Evolutionary conservation across 2,888 invertebrate genomes (phyloP).

Genomic region (Aphidoletes aphidimyza): DNA sequence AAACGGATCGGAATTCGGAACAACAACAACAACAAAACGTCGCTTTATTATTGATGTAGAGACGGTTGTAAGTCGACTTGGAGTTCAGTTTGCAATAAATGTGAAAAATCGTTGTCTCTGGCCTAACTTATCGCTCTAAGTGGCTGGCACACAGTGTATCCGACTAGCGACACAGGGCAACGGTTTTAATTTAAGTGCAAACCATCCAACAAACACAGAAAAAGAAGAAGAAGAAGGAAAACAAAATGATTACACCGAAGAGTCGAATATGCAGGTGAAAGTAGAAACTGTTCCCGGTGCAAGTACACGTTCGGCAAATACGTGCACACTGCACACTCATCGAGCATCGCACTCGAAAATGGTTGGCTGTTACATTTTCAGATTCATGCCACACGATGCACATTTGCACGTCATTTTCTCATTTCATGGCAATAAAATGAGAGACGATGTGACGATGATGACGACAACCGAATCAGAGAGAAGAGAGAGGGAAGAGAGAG

Average conservation of each 20-base stretch:
- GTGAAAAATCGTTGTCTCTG: too few relatives aligned
- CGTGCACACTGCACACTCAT: not conserved
- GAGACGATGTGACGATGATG: not conserved
- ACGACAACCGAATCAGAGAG: not conserved
- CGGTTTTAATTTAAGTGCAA: conserved; percentile 35
- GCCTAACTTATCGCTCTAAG: too few relatives aligned
- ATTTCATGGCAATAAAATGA: not conserved
- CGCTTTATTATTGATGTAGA: too few relatives aligned
- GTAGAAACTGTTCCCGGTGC: conserved; percentile 44
- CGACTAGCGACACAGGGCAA: too few relatives aligned
- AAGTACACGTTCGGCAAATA: too few relatives aligned
- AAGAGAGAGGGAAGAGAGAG: too few relatives aligned
- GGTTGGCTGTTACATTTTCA: not conserved
- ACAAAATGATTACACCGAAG: conserved; percentile 18
- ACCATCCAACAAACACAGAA: not conserved
- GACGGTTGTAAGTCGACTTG: too few relatives aligned
- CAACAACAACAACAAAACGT: not conserved
- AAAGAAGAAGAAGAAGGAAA: too few relatives aligned
- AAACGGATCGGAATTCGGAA: conserved; percentile 39
- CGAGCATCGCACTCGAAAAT: not conserved
- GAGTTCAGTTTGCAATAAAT: too few relatives aligned
- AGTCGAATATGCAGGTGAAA: conserved; percentile 44
- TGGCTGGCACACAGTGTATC: too few relatives aligned
- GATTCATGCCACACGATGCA: too few relatives aligned
- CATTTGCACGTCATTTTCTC: too few relatives aligned